A percentile compares a stretch with the other conserved stretches of the same genome.
phyloP scores from a whole-genome alignment of 2,797 vertebrate genomes.

The Neomorphus geoffroyi region DNA sequence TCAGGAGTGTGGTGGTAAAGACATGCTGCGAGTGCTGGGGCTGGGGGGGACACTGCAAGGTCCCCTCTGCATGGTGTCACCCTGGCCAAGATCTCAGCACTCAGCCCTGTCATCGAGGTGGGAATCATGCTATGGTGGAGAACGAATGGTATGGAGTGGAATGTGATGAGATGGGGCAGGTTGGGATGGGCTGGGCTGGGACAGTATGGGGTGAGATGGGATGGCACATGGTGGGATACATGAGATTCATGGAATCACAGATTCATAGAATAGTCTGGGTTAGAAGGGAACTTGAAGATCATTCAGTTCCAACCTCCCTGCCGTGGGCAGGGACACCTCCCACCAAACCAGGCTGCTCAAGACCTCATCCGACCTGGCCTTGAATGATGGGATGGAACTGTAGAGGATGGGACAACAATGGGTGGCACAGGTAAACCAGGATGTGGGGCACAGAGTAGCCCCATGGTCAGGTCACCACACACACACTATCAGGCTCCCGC shows the following conservation, averaged over 20 bases:
- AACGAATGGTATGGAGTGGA: accelerated
- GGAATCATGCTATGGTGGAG: background rate
- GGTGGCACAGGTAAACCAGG: background rate
- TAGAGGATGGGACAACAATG: accelerated
- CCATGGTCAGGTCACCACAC: background rate
- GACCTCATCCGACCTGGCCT: too few relatives aligned
- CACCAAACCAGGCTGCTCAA: too few relatives aligned
- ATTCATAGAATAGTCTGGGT: too few relatives aligned
- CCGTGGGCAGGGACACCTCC: too few relatives aligned
- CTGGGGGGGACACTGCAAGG: background rate
- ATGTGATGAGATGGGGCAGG: too few relatives aligned
- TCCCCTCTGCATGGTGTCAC: background rate
- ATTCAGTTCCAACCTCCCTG: too few relatives aligned
- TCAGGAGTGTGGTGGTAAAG: background rate
- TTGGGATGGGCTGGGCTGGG: background rate
- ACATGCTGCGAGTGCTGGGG: background rate
- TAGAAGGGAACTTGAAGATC: too few relatives aligned
- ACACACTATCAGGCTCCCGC: background rate
- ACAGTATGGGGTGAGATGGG: too few relatives aligned
- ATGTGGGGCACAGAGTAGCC: background rate
- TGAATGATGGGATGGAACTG: background rate
- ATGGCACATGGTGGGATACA: background rate
- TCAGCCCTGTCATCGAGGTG: accelerated
- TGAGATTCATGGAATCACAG: background rate
- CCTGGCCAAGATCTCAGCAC: background rate